Percentiles rank a stretch among this genome's conserved stretches.
Evolutionary conservation across 2,888 invertebrate genomes (phyloP).

Genomic region (Pharmacophagus antenor): DNA sequence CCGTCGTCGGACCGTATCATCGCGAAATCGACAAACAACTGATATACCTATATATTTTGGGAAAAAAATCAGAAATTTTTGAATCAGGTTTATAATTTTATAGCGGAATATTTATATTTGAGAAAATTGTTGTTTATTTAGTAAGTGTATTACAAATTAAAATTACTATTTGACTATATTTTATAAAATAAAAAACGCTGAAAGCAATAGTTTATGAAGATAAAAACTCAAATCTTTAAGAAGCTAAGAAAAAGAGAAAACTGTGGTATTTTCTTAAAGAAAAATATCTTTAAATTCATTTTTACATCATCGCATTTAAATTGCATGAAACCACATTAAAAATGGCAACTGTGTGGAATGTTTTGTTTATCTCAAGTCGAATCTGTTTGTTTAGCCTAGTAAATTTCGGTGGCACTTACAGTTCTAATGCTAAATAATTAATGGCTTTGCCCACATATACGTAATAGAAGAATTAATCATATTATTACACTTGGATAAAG

Average conservation of each 20-base stretch:
- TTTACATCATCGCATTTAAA: constrained; percentile 63
- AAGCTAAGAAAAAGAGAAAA: too few relatives aligned
- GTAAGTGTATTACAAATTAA: background rate
- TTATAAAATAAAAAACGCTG: background rate
- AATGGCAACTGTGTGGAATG: constrained; percentile 32
- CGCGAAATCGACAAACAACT: constrained; percentile 68
- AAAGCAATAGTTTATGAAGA: too few relatives aligned
- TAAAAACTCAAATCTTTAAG: background rate
- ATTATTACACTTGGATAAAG: too few relatives aligned
- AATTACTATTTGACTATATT: background rate
- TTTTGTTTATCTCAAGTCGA: constrained; percentile 24
- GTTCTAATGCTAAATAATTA: constrained; percentile 2
- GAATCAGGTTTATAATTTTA: background rate
- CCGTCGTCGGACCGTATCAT: constrained; percentile 67
- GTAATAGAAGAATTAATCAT: too few relatives aligned
- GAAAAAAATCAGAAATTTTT: background rate
- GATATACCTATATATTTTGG: constrained; percentile 38
- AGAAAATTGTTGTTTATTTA: background rate
- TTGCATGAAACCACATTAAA: too few relatives aligned
- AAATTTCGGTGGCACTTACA: constrained; percentile 6
- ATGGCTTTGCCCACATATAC: too few relatives aligned
- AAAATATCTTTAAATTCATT: constrained; percentile 27
- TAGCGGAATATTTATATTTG: background rate
- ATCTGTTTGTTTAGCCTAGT: constrained; percentile 14
- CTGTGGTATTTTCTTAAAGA: too few relatives aligned